Percentiles rank a stretch among this genome's conserved stretches.
phyloP scores from a whole-genome alignment of 2,888 invertebrate genomes.

The Dynastes tityus region DNA sequence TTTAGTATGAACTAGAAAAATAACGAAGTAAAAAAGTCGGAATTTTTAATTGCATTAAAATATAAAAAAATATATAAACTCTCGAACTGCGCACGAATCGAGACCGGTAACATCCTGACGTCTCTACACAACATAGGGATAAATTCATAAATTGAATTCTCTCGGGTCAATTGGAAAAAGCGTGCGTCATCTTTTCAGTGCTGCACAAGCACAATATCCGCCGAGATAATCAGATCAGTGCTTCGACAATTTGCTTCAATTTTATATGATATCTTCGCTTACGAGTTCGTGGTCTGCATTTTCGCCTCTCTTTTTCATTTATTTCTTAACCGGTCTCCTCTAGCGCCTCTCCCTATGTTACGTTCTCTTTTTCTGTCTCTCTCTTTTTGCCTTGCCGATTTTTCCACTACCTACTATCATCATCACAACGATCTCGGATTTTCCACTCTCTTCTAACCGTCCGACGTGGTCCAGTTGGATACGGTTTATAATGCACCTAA shows the following conservation, averaged over 20 bases:
- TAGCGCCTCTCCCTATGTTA: not conserved
- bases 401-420: constrained; percentile 12
- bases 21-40: not conserved
- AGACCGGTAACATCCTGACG: not conserved
- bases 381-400: not conserved
- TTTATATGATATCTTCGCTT: constrained; percentile 68
- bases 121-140: constrained; percentile 42
- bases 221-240: constrained; percentile 67
- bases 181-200: constrained; percentile 57
- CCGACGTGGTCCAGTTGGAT: constrained; percentile 43
- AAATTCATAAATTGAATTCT: constrained; percentile 53
- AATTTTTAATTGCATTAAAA: constrained; percentile 8
- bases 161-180: constrained; percentile 53
- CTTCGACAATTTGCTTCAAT: constrained; percentile 69
- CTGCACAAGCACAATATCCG: constrained; percentile 62
- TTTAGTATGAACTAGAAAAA: not conserved
- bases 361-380: constrained; percentile 9
- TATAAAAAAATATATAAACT: not conserved
- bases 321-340: constrained; percentile 19
- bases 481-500: constrained; percentile 67
- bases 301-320: constrained; percentile 46
- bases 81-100: not conserved
- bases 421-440: constrained; percentile 10
- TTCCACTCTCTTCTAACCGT: constrained; percentile 25
- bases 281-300: constrained; percentile 67